These are phyloP conservation scores for Loriculus beryllinus DNA, from an alignment of 2,797 vertebrate genomes.

Conservation along the genomic window DNA sequence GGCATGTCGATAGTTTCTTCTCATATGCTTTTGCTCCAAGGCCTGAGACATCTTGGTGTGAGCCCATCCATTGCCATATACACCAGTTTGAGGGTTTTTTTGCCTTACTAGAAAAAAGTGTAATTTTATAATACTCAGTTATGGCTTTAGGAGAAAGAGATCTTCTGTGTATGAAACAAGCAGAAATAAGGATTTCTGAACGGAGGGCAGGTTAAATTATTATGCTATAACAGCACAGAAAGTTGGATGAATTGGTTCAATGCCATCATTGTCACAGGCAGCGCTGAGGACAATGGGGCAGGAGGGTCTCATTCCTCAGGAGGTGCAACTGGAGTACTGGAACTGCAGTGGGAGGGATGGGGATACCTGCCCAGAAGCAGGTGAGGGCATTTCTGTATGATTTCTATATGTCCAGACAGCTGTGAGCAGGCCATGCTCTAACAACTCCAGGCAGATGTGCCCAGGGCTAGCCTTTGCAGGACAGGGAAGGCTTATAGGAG, in stretches of 20 bases:
- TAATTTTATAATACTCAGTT: background rate
- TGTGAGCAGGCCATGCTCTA: fast-evolving
- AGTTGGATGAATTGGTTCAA: fast-evolving
- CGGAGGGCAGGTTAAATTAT: background rate
- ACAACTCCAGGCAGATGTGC: background rate
- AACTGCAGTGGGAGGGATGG: fast-evolving
- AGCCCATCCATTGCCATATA: fast-evolving
- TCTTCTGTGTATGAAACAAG: background rate
- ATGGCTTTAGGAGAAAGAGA: background rate
- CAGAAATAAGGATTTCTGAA: background rate
- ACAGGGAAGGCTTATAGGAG: fast-evolving
- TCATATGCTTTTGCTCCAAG: background rate
- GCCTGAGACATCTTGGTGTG: fast-evolving
- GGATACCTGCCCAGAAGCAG: background rate
- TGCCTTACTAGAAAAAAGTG: background rate
- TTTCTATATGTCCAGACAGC: background rate
- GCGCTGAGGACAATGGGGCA: fast-evolving
- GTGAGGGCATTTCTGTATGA: background rate
- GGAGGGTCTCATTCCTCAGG: fast-evolving
- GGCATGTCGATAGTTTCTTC: background rate
- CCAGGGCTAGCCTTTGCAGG: too few relatives aligned
- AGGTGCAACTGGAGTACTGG: background rate
- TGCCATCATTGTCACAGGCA: fast-evolving
- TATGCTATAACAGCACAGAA: fast-evolving
- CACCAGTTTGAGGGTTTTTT: background rate